phyloP scores from a whole-genome alignment of 2,113 vertebrate genomes.

The Thunnus thynnus region DNA sequence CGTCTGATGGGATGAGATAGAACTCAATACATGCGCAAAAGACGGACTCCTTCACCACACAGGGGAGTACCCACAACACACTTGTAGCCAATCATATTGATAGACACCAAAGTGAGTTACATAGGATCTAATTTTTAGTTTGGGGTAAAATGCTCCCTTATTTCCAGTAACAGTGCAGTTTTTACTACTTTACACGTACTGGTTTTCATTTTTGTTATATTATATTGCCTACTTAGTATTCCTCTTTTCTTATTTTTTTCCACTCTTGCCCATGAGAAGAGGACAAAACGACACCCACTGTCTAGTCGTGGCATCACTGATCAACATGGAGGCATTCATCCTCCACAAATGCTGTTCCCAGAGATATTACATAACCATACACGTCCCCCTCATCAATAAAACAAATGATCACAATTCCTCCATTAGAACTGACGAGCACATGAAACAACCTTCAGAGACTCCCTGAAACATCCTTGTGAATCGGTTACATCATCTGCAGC shows the following conservation, averaged over 20 bases:
- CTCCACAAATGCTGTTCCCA: not conserved
- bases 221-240: not conserved
- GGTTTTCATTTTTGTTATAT: not conserved
- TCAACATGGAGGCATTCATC: not conserved
- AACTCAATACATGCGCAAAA: constrained; percentile 21
- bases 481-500: constrained; percentile 43
- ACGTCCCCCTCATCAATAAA: not conserved
- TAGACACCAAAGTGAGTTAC: not conserved
- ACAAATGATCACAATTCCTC: not conserved
- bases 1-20: constrained; percentile 56
- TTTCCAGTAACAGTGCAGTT: not conserved
- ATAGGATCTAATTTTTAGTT: not conserved
- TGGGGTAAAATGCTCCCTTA: not conserved
- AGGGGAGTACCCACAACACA: not conserved
- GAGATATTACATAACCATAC: too few species aligned
- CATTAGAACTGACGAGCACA: not conserved
- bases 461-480: not conserved
- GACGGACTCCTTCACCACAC: not conserved
- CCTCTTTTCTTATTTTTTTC: not conserved
- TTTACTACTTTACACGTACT: not conserved
- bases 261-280: not conserved
- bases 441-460: not conserved
- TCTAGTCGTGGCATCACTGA: not conserved
- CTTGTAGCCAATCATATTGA: not conserved
- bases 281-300: not conserved